These are phyloP conservation scores for Myotis planiceps DNA, from an alignment of 2,797 vertebrate species.

Conservation along the genomic window DNA sequence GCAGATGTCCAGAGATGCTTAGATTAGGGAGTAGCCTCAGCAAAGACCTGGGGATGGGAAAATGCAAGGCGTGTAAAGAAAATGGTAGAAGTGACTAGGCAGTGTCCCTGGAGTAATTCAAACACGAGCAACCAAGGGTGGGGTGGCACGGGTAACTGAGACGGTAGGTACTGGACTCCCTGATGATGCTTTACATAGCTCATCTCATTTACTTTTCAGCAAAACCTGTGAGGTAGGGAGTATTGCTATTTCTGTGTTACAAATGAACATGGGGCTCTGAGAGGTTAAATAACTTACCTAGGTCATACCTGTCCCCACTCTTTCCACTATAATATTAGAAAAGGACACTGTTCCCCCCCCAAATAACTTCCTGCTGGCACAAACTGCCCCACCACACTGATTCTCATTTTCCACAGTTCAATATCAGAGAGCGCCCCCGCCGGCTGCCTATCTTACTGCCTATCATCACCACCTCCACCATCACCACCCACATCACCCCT, in stretches of 20 bases:
- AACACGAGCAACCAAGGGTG: not conserved
- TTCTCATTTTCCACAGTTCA: not conserved
- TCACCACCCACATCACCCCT: accelerated
- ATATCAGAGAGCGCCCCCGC: accelerated
- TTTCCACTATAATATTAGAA: not conserved
- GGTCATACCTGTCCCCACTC: not conserved
- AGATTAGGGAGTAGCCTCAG: not conserved
- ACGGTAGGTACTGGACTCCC: not conserved
- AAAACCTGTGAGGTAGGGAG: not conserved
- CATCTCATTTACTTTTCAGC: not conserved
- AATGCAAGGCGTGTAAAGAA: not conserved
- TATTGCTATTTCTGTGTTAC: not conserved
- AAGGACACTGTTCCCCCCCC: not conserved
- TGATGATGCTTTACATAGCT: not conserved
- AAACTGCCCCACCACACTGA: not conserved
- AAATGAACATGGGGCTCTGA: not conserved
- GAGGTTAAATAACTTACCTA: not conserved
- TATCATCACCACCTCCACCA: accelerated
- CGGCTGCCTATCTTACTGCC: too few relatives aligned
- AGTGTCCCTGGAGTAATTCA: not conserved
- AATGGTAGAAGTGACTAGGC: accelerated
- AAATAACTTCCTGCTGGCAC: not conserved
- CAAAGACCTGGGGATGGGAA: not conserved
- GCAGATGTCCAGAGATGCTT: not conserved
- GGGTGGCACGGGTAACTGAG: not conserved